phyloP scores from a whole-genome alignment of 2,797 vertebrate species.

The Echeneis naucrates region DNA sequence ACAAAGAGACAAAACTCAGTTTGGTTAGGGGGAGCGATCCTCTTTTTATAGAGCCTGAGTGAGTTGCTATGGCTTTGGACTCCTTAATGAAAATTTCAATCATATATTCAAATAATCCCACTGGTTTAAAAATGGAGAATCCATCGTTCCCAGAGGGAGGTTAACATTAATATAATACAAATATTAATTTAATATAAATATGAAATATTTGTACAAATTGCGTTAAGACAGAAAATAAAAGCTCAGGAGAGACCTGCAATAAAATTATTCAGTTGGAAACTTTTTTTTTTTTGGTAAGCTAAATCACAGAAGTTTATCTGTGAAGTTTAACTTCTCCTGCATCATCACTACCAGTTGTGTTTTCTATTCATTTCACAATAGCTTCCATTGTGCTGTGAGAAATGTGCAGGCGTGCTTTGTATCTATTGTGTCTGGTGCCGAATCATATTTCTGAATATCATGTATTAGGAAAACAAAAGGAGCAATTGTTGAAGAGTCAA shows the following conservation, averaged over 20 bases:
- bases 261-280: background rate
- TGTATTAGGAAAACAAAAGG: slow-evolving; percentile 36
- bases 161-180: background rate
- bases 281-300: background rate
- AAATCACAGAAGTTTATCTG: background rate
- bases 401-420: slow-evolving; percentile 36
- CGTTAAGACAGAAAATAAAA: background rate
- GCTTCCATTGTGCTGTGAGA: slow-evolving; percentile 31
- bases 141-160: background rate
- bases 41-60: background rate
- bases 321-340: slow-evolving; percentile 9
- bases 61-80: background rate
- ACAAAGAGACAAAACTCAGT: background rate
- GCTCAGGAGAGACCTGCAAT: background rate
- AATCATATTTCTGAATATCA: slow-evolving; percentile 51
- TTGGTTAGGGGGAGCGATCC: background rate
- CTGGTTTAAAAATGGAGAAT: background rate
- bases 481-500: slow-evolving; percentile 27
- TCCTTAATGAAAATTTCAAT: background rate
- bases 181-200: too few species aligned
- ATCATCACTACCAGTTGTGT: slow-evolving; percentile 7
- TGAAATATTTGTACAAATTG: background rate
- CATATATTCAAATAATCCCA: background rate
- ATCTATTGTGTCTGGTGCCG: slow-evolving; percentile 37
- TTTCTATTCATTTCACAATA: slow-evolving; percentile 31